Conservation (phyloP, 2,797 vertebrate genomes). For the Pagetopsis macropterus region DNA sequence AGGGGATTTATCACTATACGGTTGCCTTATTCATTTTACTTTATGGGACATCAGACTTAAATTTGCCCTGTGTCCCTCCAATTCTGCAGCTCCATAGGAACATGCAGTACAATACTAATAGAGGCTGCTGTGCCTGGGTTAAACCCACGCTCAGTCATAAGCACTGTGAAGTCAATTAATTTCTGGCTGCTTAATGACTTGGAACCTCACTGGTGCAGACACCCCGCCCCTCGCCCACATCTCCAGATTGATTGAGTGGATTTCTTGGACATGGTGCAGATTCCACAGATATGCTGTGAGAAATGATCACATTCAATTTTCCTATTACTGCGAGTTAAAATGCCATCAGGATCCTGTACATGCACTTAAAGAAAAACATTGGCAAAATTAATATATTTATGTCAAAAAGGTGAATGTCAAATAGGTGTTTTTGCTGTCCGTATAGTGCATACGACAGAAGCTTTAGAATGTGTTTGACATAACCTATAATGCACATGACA, state of each 20-base stretch:
- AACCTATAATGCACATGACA: constrained; percentile 69
- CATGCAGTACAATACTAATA: constrained; percentile 72
- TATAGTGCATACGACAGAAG: constrained; percentile 28
- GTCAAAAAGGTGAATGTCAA: constrained; percentile 48
- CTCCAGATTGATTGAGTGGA: constrained; percentile 77
- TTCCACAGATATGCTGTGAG: constrained; percentile 67
- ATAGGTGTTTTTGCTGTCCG: constrained; percentile 15
- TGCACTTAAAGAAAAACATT: constrained; percentile 32
- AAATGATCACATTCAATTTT: constrained; percentile 69
- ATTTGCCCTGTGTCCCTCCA: constrained; percentile 42
- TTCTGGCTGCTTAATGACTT: constrained; percentile 84
- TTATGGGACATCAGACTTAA: constrained; percentile 64
- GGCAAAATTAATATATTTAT: constrained; percentile 49
- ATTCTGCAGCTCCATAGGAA: constrained; percentile 54
- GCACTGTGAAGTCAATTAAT: constrained; percentile 83
- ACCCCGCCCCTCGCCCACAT: constrained; percentile 69
- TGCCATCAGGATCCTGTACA: constrained; percentile 49
- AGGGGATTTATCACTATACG: constrained; percentile 56
- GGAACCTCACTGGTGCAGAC: constrained; percentile 75
- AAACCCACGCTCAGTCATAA: constrained; percentile 78
- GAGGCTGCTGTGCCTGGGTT: constrained; percentile 72
- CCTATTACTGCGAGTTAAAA: constrained; percentile 55
- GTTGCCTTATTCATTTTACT: constrained; percentile 62
- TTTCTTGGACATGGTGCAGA: constrained; percentile 75
- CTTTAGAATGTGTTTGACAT: constrained; percentile 61